These are phyloP conservation scores for Gnatocerus cornutus DNA, from an alignment of 2,888 invertebrate genomes.

Conservation along the genomic window DNA sequence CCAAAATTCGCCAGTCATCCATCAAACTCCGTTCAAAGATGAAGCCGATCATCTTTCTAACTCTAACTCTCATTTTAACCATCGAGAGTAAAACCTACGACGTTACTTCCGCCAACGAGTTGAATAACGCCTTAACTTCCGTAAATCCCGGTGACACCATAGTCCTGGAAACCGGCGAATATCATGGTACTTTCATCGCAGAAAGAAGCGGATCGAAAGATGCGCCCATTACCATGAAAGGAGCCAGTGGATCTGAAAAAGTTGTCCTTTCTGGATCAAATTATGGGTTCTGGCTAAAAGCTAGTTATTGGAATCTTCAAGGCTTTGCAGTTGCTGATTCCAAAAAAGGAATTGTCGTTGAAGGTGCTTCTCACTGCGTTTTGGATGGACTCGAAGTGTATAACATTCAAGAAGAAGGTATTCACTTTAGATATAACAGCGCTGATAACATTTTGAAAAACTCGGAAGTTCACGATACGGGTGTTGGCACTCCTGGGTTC, in stretches of 20 bases:
- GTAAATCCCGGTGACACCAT: conserved; percentile 9
- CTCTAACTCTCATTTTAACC: neutral
- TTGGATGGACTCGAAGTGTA: conserved; percentile 14
- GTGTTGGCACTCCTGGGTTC: too few relatives aligned
- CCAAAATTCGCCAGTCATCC: too few relatives aligned
- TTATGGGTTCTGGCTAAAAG: conserved; percentile 16
- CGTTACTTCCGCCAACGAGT: neutral
- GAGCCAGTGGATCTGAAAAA: neutral
- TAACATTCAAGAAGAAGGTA: conserved; percentile 17
- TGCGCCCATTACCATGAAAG: conserved; percentile 1
- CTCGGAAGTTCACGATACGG: neutral
- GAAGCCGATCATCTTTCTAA: neutral
- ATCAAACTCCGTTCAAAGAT: conserved; percentile 3
- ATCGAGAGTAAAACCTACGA: neutral
- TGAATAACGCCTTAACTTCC: neutral
- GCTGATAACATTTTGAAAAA: conserved; percentile 13
- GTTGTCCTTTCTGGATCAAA: conserved; percentile 1
- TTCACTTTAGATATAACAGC: conserved; percentile 24
- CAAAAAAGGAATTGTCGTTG: conserved; percentile 12
- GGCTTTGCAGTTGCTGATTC: neutral
- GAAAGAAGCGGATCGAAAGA: conserved; percentile 3
- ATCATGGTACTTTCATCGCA: neutral
- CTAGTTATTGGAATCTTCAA: conserved; percentile 6
- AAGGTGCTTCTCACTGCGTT: neutral
- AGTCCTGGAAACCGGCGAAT: neutral